Evolutionary conservation across 2,888 invertebrate genomes (phyloP), one percentile per base, ranked within the genome.

Genomic region (Drosophila buzzatii): DNA sequence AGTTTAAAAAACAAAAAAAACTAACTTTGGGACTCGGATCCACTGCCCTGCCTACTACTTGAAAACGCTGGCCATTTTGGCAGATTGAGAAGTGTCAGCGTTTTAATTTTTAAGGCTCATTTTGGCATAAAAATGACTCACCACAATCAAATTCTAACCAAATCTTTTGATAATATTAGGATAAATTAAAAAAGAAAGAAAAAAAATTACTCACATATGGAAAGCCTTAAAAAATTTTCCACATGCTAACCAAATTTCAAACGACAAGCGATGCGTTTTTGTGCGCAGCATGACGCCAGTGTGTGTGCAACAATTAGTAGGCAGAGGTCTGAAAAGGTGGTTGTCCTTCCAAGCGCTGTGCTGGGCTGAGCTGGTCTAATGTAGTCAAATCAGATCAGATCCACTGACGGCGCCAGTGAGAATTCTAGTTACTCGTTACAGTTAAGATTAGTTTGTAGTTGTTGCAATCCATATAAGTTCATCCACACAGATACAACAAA

Each of bases 391-490:
- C 18, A 2, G 45, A 9, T 27, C 45, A 23, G 27, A 7, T 37
- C 37, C 23, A 39, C 27, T 8, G 27, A 14, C 37, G n/a, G 45
- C n/a, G 44, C 45, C 37, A 53, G 42, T 61, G n/a, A 42, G 31
- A 60, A 33, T 61, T 57, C 52, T 55, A 68, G 55, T 74, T 67
- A 59, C 14, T 27, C 56, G 65, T 83, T 83, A 52, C 39, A 72
- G 58, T 89, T 89, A 74, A 71, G 70, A 61, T 60, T 76, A 83
- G 81, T 79, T 71, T 67, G 27, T 53, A 76, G 64, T 84, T 72
- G 27, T 44, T 80, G 74, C 83, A 82, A 88, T 76, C 82, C 84
- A 82, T 60, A 60, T 78, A 75, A 85, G 85, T 90, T 85, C 81
- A 83, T 90, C 81, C 75, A 45, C 42, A 23, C 45, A 39, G 51